Evolutionary conservation across 2,113 vertebrate genomes (phyloP), one percentile per base, ranked within the genome.

Genomic region (Sialia sialis): DNA sequence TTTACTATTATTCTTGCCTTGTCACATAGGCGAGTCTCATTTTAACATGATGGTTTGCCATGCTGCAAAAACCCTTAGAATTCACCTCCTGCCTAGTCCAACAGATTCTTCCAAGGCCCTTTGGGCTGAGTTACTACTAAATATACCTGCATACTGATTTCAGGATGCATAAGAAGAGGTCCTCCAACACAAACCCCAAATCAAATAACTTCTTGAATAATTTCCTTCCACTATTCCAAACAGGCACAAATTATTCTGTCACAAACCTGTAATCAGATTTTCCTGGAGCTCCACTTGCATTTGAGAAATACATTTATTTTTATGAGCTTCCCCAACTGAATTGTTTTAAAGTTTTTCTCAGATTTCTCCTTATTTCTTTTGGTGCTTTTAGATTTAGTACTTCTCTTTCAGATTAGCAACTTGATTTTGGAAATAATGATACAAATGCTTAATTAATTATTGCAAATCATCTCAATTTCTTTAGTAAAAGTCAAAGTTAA

Each of bases 261-360:
- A 76, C 70, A 94, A 85, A 80, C 69, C 32, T 83, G 30, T 70
- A 91, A 93, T 77, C 78, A 97, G 46, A 87, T 94, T 95, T 96
- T 95, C 94, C 89, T 93, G 91, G 89, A 93, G 38, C 66, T 85
- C 55, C 54, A 63, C 67, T 83, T 58, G 43, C 36, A 74, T 80
- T 91, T 93, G 44, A 94, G 82, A 94, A 94, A 91, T 56, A 59
- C 7, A 38, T 64, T 90, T 93, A 55, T 87, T 94, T 95, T 90
- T 74, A 77, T 32, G 39, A 87, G 10, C 5, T 48, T 69, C 26
- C 11, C 15, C 75, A 94, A 92, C 11, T 63, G 64, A 26, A 21
- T 60, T 64, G 81, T 92, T 90, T 79, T 10, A 6, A 56, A 67
- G 30, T 13, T 87, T 93, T 92, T 79, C 69, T 94, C 74, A 77